Evolutionary conservation across 1,140 invertebrate genomes (phyloP).

Genomic region (Centruroides sculpturatus): DNA sequence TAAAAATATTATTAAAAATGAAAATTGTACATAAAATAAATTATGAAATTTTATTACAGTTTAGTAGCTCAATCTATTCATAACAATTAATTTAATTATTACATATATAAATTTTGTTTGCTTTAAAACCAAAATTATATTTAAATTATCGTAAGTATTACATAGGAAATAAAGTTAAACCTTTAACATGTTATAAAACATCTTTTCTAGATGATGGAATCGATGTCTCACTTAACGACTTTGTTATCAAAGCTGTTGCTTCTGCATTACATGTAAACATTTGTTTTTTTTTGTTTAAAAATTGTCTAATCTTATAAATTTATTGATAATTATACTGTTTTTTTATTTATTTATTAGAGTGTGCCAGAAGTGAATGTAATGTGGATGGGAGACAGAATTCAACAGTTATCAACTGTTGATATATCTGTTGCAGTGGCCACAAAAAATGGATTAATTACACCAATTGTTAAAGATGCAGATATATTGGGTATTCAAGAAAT

Average conservation of each 20-base stretch:
- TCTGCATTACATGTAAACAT: constrained; percentile 32
- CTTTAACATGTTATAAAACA: no score
- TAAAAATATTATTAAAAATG: no score
- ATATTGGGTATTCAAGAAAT: constrained; percentile 34
- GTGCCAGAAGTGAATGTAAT: constrained; percentile 45
- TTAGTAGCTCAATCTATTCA: no score
- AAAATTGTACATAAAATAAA: no score
- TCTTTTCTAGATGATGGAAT: constrained; percentile 14
- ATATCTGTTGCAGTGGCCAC: constrained; percentile 49
- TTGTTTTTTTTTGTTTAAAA: neutral
- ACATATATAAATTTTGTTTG: no score
- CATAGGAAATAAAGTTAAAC: no score
- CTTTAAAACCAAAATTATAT: no score
- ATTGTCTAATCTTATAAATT: no score
- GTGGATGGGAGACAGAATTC: constrained; percentile 32
- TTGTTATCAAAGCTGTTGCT: constrained; percentile 46
- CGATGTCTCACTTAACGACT: constrained; percentile 48
- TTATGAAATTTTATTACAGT: no score
- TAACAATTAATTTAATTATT: no score
- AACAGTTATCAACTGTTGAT: constrained; percentile 33
- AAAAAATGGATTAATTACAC: constrained; percentile 48
- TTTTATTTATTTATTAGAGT: constrained; percentile 14
- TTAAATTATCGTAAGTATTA: no score
- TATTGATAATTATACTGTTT: no score
- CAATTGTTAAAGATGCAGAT: constrained; percentile 45